Conservation (phyloP, 2,888 invertebrate species). For the Euphydryas editha region DNA sequence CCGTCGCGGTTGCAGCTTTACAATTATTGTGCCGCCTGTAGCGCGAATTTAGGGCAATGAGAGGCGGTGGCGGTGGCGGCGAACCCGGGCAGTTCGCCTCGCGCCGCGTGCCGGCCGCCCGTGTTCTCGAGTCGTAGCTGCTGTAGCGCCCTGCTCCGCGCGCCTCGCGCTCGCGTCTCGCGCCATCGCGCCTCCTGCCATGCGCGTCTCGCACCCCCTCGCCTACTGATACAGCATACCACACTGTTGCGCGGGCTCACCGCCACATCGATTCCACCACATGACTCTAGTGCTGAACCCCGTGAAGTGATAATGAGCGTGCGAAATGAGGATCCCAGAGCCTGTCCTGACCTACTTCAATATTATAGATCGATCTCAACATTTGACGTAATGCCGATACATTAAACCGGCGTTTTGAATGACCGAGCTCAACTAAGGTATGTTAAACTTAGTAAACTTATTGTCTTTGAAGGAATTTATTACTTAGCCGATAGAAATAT, state of each 20-base stretch:
- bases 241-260: conserved; percentile 61
- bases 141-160: conserved; percentile 35
- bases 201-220: conserved; percentile 46
- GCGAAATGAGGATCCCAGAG: conserved; percentile 45
- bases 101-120: conserved; percentile 69
- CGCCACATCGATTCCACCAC: conserved; percentile 39
- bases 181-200: conserved; percentile 63
- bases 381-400: conserved; percentile 43
- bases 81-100: conserved; percentile 63
- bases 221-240: conserved; percentile 43
- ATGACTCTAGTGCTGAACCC: conserved; percentile 40
- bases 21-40: conserved; percentile 74
- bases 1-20: conserved; percentile 73
- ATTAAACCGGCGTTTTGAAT: conserved; percentile 40
- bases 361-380: conserved; percentile 47
- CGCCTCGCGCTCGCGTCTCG: conserved; percentile 39
- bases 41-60: conserved; percentile 78
- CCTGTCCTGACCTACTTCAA: conserved; percentile 51
- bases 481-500: neutral
- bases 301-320: conserved; percentile 46
- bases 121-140: conserved; percentile 48
- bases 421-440: conserved; percentile 43
- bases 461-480: conserved; percentile 25
- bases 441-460: conserved; percentile 33
- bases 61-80: conserved; percentile 56